phyloP scores from a whole-genome alignment of 2,888 invertebrate species.

The Apodemia duryi region DNA sequence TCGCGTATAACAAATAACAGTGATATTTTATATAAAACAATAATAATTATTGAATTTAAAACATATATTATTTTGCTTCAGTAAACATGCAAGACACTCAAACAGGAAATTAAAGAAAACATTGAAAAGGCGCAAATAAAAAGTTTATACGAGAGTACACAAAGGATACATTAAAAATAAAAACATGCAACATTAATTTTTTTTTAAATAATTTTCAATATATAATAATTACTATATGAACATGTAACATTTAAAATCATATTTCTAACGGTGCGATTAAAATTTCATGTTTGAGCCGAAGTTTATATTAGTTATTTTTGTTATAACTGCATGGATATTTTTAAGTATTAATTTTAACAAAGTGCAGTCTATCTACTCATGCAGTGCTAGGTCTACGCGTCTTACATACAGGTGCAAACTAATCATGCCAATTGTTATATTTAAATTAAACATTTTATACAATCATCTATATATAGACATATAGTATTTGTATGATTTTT shows the following conservation, averaged over 20 bases:
- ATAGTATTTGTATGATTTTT: not conserved
- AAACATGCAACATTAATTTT: slow-evolving; percentile 29
- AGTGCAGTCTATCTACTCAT: slow-evolving; percentile 38
- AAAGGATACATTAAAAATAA: slow-evolving; percentile 7
- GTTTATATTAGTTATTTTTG: slow-evolving; percentile 21
- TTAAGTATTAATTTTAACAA: slow-evolving; percentile 16
- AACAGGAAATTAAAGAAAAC: slow-evolving; percentile 58
- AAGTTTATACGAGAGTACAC: slow-evolving; percentile 19
- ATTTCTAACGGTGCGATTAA: slow-evolving; percentile 31
- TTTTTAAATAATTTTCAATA: too few relatives aligned
- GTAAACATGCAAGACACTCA: slow-evolving; percentile 56
- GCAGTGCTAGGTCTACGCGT: slow-evolving; percentile 58
- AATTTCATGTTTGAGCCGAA: slow-evolving; percentile 65
- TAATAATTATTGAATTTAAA: not conserved
- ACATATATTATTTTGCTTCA: slow-evolving; percentile 19
- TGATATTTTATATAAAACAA: not conserved
- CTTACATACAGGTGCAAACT: slow-evolving; percentile 41
- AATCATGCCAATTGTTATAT: slow-evolving; percentile 34
- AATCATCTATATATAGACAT: not conserved
- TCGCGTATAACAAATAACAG: not conserved
- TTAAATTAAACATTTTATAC: not conserved
- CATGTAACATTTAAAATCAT: too few relatives aligned
- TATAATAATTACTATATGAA: too few relatives aligned
- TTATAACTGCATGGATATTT: slow-evolving; percentile 34
- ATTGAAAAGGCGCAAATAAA: slow-evolving; percentile 11